These are phyloP conservation scores for Hexactinellida sp. DNA, from an alignment of 37 sponge, comb jelly and placozoan species.

Conservation along the genomic window DNA sequence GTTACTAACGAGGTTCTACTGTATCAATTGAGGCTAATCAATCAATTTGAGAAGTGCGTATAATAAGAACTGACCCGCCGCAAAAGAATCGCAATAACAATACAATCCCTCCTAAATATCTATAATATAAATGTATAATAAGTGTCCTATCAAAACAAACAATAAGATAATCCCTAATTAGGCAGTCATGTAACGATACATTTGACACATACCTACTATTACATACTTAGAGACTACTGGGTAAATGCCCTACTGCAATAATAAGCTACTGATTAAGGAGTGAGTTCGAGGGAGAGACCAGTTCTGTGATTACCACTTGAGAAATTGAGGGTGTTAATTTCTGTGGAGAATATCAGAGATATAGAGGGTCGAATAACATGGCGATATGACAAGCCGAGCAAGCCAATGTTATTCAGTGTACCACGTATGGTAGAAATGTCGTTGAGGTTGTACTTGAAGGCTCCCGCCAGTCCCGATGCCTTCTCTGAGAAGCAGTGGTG, in stretches of 20 bases:
- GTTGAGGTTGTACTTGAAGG: not conserved
- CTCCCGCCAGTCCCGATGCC: not conserved
- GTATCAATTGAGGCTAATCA: too few species aligned
- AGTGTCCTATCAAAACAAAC: constrained; percentile 12
- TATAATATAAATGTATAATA: constrained; percentile 11
- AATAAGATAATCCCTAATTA: not conserved
- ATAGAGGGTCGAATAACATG: not conserved
- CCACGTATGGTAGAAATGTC: constrained; percentile 8
- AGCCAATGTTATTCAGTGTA: not conserved
- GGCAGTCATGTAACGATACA: not conserved
- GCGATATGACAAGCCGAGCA: not conserved
- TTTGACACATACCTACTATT: not conserved
- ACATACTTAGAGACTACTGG: not conserved
- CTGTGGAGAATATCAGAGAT: not conserved
- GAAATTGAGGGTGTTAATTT: not conserved
- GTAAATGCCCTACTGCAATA: not conserved
- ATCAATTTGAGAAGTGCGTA: too few species aligned
- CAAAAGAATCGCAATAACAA: too few species aligned
- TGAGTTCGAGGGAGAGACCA: not conserved
- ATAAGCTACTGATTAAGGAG: not conserved
- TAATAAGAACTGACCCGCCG: too few species aligned
- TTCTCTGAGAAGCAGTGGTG: not conserved
- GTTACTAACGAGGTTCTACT: too few species aligned
- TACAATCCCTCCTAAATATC: too few species aligned
- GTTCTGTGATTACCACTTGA: not conserved